phyloP scores from a whole-genome alignment of 2,888 invertebrate species.

The Agrotis puta region DNA sequence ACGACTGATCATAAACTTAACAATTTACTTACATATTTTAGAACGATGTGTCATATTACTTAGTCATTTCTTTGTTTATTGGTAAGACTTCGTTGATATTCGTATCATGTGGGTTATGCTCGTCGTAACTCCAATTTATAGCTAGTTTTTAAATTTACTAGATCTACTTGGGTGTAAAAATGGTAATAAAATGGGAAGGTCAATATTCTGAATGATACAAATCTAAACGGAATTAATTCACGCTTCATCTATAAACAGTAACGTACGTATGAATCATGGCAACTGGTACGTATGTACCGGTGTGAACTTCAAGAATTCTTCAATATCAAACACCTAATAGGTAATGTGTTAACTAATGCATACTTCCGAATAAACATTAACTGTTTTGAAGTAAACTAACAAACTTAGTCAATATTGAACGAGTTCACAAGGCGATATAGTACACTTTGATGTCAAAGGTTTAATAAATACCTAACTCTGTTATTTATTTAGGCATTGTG shows the following conservation, averaged over 20 bases:
- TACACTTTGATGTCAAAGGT: slow-evolving; percentile 13
- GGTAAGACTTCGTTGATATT: slow-evolving; percentile 65
- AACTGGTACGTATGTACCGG: slow-evolving; percentile 12
- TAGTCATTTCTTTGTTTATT: slow-evolving; percentile 66
- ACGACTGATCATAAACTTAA: slow-evolving; percentile 51
- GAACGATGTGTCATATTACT: slow-evolving; percentile 65
- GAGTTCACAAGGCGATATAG: slow-evolving; percentile 4
- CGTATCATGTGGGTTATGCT: slow-evolving; percentile 66
- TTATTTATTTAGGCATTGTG: not conserved
- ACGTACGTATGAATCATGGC: slow-evolving; percentile 66
- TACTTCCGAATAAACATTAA: slow-evolving; percentile 61
- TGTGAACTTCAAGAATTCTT: slow-evolving; percentile 57
- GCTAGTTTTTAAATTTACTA: slow-evolving; percentile 65
- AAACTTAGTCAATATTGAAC: not conserved
- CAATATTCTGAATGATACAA: slow-evolving; percentile 75
- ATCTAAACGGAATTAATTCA: slow-evolving; percentile 77
- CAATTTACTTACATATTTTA: slow-evolving; percentile 50
- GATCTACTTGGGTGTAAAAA: slow-evolving; percentile 73
- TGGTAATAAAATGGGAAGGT: slow-evolving; percentile 80
- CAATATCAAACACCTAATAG: slow-evolving; percentile 60
- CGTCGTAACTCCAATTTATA: slow-evolving; percentile 72
- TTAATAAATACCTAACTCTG: not conserved
- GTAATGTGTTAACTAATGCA: slow-evolving; percentile 47
- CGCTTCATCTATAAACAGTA: slow-evolving; percentile 62
- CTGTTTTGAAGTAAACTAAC: slow-evolving; percentile 4